Evolutionary conservation across 2,113 vertebrate genomes (phyloP).

Genomic region (Dicaeum eximium): DNA sequence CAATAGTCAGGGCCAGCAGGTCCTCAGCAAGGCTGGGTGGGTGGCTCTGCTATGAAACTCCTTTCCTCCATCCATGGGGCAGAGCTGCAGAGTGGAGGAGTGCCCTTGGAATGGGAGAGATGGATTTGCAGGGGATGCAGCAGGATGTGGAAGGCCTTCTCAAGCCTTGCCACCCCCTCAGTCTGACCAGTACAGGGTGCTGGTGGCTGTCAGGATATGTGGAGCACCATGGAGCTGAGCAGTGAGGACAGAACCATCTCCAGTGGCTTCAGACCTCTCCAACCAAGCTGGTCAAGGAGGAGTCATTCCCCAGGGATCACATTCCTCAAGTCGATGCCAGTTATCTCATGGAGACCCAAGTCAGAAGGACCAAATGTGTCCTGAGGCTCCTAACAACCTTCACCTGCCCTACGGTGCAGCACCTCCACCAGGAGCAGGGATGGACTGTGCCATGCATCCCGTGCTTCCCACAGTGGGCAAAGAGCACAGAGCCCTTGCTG

Average conservation of each 20-base stretch:
- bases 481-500: background rate
- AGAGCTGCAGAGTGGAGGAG: background rate
- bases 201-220: background rate
- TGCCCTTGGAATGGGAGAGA: background rate
- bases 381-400: background rate
- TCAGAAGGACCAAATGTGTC: background rate
- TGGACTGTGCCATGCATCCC: background rate
- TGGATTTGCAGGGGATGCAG: background rate
- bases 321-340: background rate
- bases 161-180: background rate
- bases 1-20: background rate
- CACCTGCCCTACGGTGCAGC: background rate
- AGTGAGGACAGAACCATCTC: background rate
- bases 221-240: background rate
- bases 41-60: background rate
- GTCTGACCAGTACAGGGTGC: background rate
- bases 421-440: background rate
- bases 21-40: background rate
- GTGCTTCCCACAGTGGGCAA: background rate
- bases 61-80: background rate
- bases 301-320: background rate
- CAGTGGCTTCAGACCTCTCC: background rate
- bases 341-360: fast-evolving
- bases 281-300: background rate
- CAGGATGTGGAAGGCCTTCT: background rate